Conservation (phyloP, 2,888 invertebrate species). For the Amblyjoppa proteus region DNA sequence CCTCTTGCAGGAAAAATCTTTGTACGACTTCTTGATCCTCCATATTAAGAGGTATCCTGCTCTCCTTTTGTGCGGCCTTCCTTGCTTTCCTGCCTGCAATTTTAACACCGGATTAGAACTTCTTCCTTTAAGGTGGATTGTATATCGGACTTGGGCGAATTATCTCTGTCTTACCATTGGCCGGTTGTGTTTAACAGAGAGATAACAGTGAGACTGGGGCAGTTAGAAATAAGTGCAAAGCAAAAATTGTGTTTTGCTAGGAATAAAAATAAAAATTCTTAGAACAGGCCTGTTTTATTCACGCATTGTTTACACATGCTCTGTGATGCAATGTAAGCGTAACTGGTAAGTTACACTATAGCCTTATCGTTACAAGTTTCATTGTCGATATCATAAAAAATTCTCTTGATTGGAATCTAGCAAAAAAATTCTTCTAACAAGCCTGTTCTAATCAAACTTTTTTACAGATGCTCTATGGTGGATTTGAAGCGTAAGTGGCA, state of each 20-base stretch:
- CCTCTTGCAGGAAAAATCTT: slow-evolving; percentile 92
- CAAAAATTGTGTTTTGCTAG: neutral
- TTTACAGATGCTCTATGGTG: too few relatives aligned
- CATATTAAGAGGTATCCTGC: slow-evolving; percentile 91
- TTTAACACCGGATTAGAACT: neutral
- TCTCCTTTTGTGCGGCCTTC: slow-evolving; percentile 85
- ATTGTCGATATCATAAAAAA: too few relatives aligned
- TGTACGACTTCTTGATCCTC: slow-evolving; percentile 97
- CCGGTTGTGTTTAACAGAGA: neutral
- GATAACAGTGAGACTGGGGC: neutral
- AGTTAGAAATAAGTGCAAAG: neutral
- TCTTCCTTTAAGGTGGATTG: neutral
- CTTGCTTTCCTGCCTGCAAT: slow-evolving; percentile 88
- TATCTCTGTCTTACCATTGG: neutral
- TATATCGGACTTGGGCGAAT: neutral
- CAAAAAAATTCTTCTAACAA: too few relatives aligned
- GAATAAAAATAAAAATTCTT: too few relatives aligned
- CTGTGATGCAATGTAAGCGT: too few relatives aligned
- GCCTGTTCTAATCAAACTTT: too few relatives aligned
- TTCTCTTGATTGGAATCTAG: too few relatives aligned
- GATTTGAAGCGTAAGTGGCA: too few relatives aligned
- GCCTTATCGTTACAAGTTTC: too few relatives aligned
- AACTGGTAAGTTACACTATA: too few relatives aligned
- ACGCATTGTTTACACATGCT: too few relatives aligned
- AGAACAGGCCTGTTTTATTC: too few relatives aligned